These are phyloP conservation scores for Antheraea pernyi DNA, from an alignment of 1,140 invertebrate genomes.

Conservation along the genomic window DNA sequence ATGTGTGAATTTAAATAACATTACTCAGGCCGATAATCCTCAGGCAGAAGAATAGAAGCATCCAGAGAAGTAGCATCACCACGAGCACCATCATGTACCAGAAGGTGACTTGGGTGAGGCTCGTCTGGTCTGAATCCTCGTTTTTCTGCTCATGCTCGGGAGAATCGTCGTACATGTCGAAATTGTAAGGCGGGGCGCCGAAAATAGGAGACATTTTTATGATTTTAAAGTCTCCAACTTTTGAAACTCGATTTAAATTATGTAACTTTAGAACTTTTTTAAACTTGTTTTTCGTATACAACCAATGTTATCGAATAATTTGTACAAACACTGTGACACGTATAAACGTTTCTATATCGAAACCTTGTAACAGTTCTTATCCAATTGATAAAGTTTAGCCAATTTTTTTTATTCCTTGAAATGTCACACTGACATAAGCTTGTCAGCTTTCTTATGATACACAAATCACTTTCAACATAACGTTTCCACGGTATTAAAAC, in stretches of 20 bases:
- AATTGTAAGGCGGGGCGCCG: conserved; percentile 42
- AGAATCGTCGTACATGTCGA: conserved; percentile 22
- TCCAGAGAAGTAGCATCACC: conserved; percentile 51
- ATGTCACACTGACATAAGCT: neutral
- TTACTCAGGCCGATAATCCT: conserved; percentile 51
- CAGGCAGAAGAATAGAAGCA: conserved; percentile 56
- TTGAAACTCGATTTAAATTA: neutral
- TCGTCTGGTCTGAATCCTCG: conserved; percentile 12
- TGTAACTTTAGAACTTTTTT: neutral
- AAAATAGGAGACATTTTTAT: conserved; percentile 29
- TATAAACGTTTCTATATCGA: conserved; percentile 15
- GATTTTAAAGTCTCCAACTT: neutral
- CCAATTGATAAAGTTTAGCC: neutral
- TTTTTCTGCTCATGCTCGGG: conserved; percentile 21
- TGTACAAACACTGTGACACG: conserved; percentile 24
- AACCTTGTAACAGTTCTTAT: neutral
- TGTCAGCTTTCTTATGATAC: neutral
- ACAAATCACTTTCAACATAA: neutral
- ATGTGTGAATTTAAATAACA: neutral
- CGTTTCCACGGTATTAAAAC: neutral
- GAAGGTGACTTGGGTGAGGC: conserved; percentile 46
- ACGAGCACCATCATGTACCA: conserved; percentile 63
- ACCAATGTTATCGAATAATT: neutral
- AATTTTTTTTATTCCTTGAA: neutral
- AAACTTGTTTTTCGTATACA: neutral